Conservation (phyloP, 2,113 vertebrate genomes). For the Brachirus orientalis region DNA sequence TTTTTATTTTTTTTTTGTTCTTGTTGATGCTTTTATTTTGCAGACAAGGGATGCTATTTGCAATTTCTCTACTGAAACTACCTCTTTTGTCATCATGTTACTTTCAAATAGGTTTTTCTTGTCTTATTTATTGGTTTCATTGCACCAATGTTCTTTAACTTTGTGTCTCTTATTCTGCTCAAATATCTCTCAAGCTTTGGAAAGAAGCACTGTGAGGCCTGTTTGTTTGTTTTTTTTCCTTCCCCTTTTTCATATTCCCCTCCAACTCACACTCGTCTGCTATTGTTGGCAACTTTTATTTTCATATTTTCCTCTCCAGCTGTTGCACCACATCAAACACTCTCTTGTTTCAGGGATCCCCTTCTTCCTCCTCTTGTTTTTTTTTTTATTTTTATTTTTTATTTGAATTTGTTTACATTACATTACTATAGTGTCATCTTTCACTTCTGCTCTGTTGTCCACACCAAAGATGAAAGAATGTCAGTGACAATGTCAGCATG, state of each 20-base stretch:
- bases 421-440: conserved; percentile 18
- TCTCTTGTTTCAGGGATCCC: conserved; percentile 15
- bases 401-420: conserved; percentile 5
- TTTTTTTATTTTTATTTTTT: no score
- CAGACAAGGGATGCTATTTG: conserved; percentile 80
- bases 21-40: conserved; percentile 42
- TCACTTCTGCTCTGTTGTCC: conserved; percentile 48
- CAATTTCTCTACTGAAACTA: conserved; percentile 93
- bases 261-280: conserved; percentile 52
- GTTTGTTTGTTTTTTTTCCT: conserved; percentile 26
- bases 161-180: conserved; percentile 50
- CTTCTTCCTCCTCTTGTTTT: no score
- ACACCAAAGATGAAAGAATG: conserved; percentile 62
- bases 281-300: conserved; percentile 3
- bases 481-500: conserved; percentile 41
- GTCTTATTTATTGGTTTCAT: conserved; percentile 84
- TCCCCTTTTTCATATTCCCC: neutral
- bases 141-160: conserved; percentile 62
- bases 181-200: conserved; percentile 33
- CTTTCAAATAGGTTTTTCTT: conserved; percentile 78
- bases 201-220: conserved; percentile 5
- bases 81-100: conserved; percentile 89
- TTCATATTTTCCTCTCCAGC: neutral
- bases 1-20: conserved; percentile 56
- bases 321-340: neutral